Conservation (phyloP, 2,888 invertebrate genomes). For the Lampropteryx suffumata region DNA sequence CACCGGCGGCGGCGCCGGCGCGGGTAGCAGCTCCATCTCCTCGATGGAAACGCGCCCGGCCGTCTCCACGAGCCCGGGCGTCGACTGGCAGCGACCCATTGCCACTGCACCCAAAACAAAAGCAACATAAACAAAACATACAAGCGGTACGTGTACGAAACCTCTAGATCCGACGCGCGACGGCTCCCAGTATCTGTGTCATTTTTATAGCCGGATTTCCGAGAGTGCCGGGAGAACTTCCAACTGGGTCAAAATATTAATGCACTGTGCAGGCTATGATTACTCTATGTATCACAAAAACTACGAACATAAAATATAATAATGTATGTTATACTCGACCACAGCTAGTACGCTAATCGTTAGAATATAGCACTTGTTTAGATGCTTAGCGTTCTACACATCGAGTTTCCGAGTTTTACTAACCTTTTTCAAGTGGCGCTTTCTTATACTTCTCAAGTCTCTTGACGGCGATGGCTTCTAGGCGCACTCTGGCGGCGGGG, state of each 20-base stretch:
- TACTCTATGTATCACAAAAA: slow-evolving; percentile 6
- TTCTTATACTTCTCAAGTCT: slow-evolving; percentile 98
- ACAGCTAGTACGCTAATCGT: background rate
- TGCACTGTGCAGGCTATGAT: slow-evolving; percentile 12
- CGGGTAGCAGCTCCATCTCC: slow-evolving; percentile 75
- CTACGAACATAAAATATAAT: slow-evolving; percentile 2
- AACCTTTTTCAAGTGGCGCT: slow-evolving; percentile 96
- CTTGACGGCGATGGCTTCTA: slow-evolving; percentile 98
- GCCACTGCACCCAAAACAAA: slow-evolving; percentile 85
- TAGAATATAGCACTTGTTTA: background rate
- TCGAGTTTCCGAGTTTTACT: slow-evolving; percentile 44
- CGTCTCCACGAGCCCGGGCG: slow-evolving; percentile 97
- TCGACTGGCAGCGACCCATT: slow-evolving; percentile 97
- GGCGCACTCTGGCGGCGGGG: slow-evolving; percentile 95
- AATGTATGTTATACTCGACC: background rate
- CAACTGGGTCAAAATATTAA: slow-evolving; percentile 17
- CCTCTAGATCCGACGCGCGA: slow-evolving; percentile 21
- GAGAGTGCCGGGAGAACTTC: slow-evolving; percentile 14
- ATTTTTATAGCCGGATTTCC: slow-evolving; percentile 15
- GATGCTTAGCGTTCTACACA: background rate
- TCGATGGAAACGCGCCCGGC: slow-evolving; percentile 94
- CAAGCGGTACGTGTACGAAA: slow-evolving; percentile 33
- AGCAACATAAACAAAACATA: slow-evolving; percentile 24
- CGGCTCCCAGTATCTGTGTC: slow-evolving; percentile 14
- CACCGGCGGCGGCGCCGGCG: slow-evolving; percentile 63